phyloP scores from a whole-genome alignment of 1,140 invertebrate species.

The Scaptodrosophila lebanonensis region DNA sequence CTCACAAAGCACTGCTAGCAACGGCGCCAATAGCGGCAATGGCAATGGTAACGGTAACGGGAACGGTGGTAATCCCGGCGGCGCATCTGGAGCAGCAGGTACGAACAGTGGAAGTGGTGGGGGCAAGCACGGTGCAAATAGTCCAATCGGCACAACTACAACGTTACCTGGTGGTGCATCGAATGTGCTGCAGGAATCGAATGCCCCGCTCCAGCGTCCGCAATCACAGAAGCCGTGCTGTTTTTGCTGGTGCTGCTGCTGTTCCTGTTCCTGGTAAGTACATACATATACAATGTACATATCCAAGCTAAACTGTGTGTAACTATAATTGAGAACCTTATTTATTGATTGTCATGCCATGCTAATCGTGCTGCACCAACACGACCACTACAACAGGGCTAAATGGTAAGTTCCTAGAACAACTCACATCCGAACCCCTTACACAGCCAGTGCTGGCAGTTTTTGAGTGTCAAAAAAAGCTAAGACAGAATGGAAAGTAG shows the following conservation, averaged over 20 bases:
- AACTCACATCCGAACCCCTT: slow-evolving; percentile 16
- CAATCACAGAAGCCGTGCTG: slow-evolving; percentile 80
- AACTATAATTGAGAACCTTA: slow-evolving; percentile 28
- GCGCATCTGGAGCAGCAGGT: slow-evolving; percentile 8
- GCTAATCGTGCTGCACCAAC: slow-evolving; percentile 18
- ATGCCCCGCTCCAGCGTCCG: slow-evolving; percentile 56
- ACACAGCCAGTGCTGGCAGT: too few species aligned
- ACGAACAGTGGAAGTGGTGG: slow-evolving; percentile 23
- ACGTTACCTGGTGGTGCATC: slow-evolving; percentile 38
- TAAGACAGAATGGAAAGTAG: too few species aligned
- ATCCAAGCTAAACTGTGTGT: slow-evolving; percentile 30
- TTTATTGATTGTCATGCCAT: slow-evolving; percentile 25
- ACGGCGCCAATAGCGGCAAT: slow-evolving; percentile 33
- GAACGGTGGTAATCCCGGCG: slow-evolving; percentile 9
- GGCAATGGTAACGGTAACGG: slow-evolving; percentile 44
- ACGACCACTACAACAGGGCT: slow-evolving; percentile 60
- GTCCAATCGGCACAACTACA: slow-evolving; percentile 33
- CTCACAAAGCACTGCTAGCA: slow-evolving; percentile 49
- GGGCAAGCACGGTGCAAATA: slow-evolving; percentile 20
- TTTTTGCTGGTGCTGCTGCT: slow-evolving; percentile 85
- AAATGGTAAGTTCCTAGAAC: slow-evolving; percentile 62
- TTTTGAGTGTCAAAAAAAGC: too few species aligned
- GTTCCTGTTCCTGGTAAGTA: slow-evolving; percentile 84
- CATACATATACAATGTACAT: slow-evolving; percentile 4
- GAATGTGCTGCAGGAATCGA: slow-evolving; percentile 64